Conservation (phyloP, 2,888 invertebrate species). For the Xiphydria camelus region DNA sequence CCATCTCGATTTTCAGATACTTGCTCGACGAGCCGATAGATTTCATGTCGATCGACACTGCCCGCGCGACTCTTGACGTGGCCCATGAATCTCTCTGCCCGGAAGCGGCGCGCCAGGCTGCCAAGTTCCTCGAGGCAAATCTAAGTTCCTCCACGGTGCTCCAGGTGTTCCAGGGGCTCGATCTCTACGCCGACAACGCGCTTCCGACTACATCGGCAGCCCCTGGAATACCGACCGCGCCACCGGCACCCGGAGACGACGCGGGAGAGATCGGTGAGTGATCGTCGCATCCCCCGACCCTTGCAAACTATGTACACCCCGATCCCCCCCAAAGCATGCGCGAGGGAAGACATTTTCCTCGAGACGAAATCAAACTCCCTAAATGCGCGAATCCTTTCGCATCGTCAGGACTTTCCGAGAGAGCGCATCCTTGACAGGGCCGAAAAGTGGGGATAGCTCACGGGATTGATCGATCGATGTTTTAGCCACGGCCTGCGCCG, state of each 20-base stretch:
- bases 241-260: conserved; percentile 51
- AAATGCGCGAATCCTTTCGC: no score
- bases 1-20: conserved; percentile 58
- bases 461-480: no score
- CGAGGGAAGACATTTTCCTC: no score
- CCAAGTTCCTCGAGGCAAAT: conserved; percentile 68
- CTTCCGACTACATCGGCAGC: conserved; percentile 56
- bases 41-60: conserved; percentile 67
- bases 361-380: no score
- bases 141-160: conserved; percentile 69
- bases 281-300: no score
- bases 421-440: no score
- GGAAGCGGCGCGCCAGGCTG: conserved; percentile 70
- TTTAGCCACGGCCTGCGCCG: conserved; percentile 58
- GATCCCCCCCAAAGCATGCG: conserved; percentile 57
- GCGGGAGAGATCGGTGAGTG: conserved; percentile 42
- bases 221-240: conserved; percentile 61
- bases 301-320: conserved; percentile 55
- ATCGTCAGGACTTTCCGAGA: no score
- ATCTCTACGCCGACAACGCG: conserved; percentile 42
- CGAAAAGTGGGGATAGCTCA: no score
- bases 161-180: conserved; percentile 65
- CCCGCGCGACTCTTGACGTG: conserved; percentile 72
- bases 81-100: conserved; percentile 76
- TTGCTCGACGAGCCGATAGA: conserved; percentile 67